Evolutionary conservation across 2,113 vertebrate species (phyloP), one percentile per base, ranked within the genome.

Genomic region (Acrocephalus kingi): DNA sequence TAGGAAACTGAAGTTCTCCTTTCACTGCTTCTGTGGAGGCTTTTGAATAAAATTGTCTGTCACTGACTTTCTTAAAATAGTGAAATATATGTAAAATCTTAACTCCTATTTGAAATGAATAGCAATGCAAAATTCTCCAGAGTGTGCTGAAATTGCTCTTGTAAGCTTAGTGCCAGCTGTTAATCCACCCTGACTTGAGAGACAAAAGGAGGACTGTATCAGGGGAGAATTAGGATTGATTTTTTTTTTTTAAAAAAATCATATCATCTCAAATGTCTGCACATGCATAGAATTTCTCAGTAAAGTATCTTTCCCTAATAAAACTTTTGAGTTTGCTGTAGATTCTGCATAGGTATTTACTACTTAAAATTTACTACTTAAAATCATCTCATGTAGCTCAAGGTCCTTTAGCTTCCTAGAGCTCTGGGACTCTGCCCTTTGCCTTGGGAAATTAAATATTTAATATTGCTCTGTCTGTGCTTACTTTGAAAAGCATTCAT

Each of bases 361-460:
- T 90, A 24, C 55, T 87, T 64, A n/a, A 94, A 89, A 88, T 95
- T 95, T 96, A 54, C 48, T 90, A 22, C 55, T 87, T 66, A n/a
- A 95, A 89, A 69, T 63, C 19, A 51, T 64, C n/a, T 90, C 94
- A 66, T 33, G 51, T 73, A 79, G 33, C 43, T 84, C 91, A 62
- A 88, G 72, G 66, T 95, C 89, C 79, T 45, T 97, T 94, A 95
- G 77, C 81, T 96, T 93, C 76, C 28, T 71, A 37, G 84, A 89
- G 92, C 92, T 94, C 85, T 86, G 92, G 86, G 95, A 95, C 83
- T 83, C 96, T 10, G 28, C 72, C 78, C 82, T 97, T 96, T 96
- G 87, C 74, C 73, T 97, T 31, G 64, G 55, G 84, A 97, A 97
- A 97, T 97, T 95, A 97, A 98, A 98, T 98, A 97, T 97, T 98